Base-by-base conservation (phyloP, 1,140 invertebrate genomes). In the Drosophila tani region DNA sequence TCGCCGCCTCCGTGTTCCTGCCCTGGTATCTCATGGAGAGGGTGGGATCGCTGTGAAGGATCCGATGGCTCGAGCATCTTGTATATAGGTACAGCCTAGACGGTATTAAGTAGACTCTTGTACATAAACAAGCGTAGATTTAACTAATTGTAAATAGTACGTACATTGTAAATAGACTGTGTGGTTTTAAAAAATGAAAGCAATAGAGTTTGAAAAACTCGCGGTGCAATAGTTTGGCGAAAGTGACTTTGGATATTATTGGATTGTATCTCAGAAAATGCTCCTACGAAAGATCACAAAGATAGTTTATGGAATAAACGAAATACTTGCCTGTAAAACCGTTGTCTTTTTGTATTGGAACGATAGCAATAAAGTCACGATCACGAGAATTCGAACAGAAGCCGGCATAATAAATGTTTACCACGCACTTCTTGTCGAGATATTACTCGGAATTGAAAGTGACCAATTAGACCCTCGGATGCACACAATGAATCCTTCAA, bases 1-100 rank as follows among this genome's bases (percentile, higher is more conserved):
- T 94, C 2, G 93, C 93, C 6, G 82, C 93, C 6, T 93, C 93
- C 24, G 82, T 94, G 47, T 88, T 94, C 41, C 75, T 94, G 58
- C 94, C 93, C 14, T 94, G 93, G 93, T 94, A 94, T 76, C 82
- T 94, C 1, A 92, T 92, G 91, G 91, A 92, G 40, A 91, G 77
- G 27, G 86, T 67, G n/a, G 83, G 82, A 9, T 82, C 82, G 8
- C 50, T 85, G 5, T 87, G 43, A 77, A 15, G 15, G 19, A 45
- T 59, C 49, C n/a, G 19, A 53, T 21, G 21, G 24, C 19, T 46
- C 29, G 24, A 51, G 41, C 17, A 47, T 65, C 43, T 32, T 74
- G 68, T 74, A 74, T 73, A 74, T 74, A 74, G 50, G 24, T 77
- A 71, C 41, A 67, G 24, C 46, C 40, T 75, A 47, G 64, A 84